phyloP scores from a whole-genome alignment of 1,140 invertebrate genomes.

The Danaus plexippus region DNA sequence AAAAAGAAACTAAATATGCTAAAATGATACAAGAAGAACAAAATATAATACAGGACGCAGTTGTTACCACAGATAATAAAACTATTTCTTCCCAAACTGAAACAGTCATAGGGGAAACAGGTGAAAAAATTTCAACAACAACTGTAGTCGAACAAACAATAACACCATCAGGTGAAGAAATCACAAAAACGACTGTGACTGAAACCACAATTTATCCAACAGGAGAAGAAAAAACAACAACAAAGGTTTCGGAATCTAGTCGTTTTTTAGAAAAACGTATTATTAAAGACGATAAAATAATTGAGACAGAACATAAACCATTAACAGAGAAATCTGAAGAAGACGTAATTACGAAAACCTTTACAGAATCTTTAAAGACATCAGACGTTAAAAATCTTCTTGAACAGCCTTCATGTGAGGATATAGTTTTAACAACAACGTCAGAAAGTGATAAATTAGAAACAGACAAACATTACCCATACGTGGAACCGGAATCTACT shows the following conservation, averaged over 20 bases:
- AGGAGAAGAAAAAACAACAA: constrained; percentile 9
- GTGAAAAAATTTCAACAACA: constrained; percentile 12
- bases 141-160: constrained; percentile 1
- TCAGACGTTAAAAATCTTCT: too few species aligned
- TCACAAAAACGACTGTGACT: background rate
- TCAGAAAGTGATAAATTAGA: too few species aligned
- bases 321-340: too few species aligned
- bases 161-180: constrained; percentile 3
- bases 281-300: too few species aligned
- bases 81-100: constrained; percentile 11
- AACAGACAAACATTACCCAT: too few species aligned
- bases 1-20: constrained; percentile 3
- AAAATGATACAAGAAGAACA: constrained; percentile 8
- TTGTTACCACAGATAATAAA: constrained; percentile 14
- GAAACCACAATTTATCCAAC: constrained; percentile 3
- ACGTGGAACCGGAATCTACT: background rate
- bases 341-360: too few species aligned
- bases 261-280: too few species aligned
- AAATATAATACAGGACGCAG: constrained; percentile 11
- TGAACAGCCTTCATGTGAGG: too few species aligned
- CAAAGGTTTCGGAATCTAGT: background rate
- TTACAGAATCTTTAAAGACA: too few species aligned
- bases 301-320: too few species aligned
- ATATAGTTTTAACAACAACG: too few species aligned
- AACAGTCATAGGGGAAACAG: constrained; percentile 6